Evolutionary conservation across 2,797 vertebrate species (phyloP).

Genomic region (Tapera naevia): DNA sequence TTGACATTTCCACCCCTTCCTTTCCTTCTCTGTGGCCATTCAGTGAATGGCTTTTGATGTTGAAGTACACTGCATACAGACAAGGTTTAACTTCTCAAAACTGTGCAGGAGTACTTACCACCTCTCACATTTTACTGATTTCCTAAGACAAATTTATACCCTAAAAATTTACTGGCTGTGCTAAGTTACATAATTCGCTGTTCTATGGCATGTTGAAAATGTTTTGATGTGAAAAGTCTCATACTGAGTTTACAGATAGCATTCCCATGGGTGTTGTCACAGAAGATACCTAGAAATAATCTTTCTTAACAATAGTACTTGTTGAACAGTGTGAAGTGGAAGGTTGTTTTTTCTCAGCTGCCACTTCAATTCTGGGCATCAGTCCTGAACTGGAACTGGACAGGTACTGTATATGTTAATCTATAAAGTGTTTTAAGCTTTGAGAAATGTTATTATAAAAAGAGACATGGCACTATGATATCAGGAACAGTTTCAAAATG

Average conservation of each 20-base stretch:
- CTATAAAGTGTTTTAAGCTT: slow-evolving; percentile 25
- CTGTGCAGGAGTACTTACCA: not conserved
- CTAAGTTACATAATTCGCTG: not conserved
- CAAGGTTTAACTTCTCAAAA: not conserved
- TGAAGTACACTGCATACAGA: not conserved
- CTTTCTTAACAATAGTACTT: not conserved
- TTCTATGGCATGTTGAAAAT: not conserved
- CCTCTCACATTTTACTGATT: not conserved
- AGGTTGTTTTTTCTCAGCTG: slow-evolving; percentile 14
- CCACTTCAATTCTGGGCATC: not conserved
- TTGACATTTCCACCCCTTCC: too few relatives aligned
- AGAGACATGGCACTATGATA: not conserved
- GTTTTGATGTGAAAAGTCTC: not conserved
- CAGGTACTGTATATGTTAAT: not conserved
- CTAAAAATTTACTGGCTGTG: not conserved
- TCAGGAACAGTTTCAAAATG: not conserved
- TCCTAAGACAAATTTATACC: not conserved
- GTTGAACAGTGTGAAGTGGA: not conserved
- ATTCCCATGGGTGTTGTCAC: not conserved
- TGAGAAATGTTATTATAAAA: not conserved
- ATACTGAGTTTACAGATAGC: not conserved
- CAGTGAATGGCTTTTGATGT: not conserved
- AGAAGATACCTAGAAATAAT: not conserved
- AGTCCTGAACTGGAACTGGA: not conserved
- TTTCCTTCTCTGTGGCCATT: not conserved